Percentiles rank a stretch among this genome's conserved stretches.
phyloP scores from a whole-genome alignment of 2,888 invertebrate genomes.

The Spilarctia lutea region DNA sequence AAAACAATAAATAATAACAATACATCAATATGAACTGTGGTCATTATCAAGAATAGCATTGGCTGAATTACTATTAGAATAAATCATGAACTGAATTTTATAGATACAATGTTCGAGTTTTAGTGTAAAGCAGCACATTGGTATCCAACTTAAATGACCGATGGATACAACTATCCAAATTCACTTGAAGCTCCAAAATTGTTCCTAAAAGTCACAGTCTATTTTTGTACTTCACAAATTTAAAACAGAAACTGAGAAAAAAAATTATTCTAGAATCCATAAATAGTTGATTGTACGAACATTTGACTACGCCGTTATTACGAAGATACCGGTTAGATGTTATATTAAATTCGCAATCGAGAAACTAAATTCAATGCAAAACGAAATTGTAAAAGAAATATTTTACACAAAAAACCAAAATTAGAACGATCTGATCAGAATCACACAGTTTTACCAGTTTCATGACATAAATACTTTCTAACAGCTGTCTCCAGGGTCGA shows the following conservation, averaged over 20 bases:
- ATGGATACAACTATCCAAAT: neutral
- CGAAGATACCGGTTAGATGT: neutral
- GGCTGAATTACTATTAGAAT: neutral
- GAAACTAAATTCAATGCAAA: neutral
- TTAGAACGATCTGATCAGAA: neutral
- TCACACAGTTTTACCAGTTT: constrained; percentile 9
- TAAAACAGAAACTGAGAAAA: neutral
- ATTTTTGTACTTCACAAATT: neutral
- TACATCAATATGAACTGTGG: no score
- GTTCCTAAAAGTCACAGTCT: neutral
- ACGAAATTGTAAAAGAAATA: neutral
- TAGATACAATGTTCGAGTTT: neutral
- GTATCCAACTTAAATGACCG: neutral
- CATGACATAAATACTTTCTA: constrained; percentile 26
- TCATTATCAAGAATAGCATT: neutral
- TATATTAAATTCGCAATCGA: neutral
- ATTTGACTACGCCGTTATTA: neutral
- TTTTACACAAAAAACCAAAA: neutral
- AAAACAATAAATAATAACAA: no score
- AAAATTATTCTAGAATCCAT: neutral
- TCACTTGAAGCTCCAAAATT: neutral
- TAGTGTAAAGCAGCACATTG: neutral
- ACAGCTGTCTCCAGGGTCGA: constrained; percentile 23
- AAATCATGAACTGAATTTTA: neutral
- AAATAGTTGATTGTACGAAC: neutral